Conservation (phyloP, 2,113 vertebrate genomes). For the Notiomystis cincta region DNA sequence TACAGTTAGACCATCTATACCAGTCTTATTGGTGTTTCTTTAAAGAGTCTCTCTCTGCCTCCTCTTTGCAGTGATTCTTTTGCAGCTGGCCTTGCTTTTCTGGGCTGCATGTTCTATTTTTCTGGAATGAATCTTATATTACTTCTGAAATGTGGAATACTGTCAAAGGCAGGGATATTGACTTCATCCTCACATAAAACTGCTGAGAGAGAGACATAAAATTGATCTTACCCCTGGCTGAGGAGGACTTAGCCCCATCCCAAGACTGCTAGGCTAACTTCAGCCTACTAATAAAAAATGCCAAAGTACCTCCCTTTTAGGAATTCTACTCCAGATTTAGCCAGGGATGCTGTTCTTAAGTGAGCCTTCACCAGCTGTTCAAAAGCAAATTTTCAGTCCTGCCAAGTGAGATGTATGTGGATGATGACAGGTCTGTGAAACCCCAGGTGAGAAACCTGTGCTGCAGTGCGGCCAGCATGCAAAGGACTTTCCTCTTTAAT, state of each 20-base stretch:
- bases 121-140: background rate
- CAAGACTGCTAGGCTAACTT: background rate
- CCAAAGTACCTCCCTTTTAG: background rate
- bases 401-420: background rate
- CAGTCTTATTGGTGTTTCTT: background rate
- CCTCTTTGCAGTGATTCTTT: background rate
- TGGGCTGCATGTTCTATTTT: background rate
- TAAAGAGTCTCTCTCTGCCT: background rate
- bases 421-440: fast-evolving
- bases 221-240: background rate
- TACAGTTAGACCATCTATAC: background rate
- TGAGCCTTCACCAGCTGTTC: background rate
- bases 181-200: background rate
- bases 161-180: background rate
- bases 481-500: background rate
- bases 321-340: background rate
- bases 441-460: background rate
- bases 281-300: background rate
- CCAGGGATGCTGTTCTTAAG: background rate
- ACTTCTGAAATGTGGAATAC: background rate
- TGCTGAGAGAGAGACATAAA: background rate
- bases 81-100: background rate
- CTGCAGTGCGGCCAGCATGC: background rate
- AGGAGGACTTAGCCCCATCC: background rate
- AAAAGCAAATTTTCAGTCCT: background rate